A percentile compares a stretch with the other conserved stretches of the same genome.
phyloP scores from a whole-genome alignment of 1,140 invertebrate genomes.

The Thaumatotibia leucotreta region DNA sequence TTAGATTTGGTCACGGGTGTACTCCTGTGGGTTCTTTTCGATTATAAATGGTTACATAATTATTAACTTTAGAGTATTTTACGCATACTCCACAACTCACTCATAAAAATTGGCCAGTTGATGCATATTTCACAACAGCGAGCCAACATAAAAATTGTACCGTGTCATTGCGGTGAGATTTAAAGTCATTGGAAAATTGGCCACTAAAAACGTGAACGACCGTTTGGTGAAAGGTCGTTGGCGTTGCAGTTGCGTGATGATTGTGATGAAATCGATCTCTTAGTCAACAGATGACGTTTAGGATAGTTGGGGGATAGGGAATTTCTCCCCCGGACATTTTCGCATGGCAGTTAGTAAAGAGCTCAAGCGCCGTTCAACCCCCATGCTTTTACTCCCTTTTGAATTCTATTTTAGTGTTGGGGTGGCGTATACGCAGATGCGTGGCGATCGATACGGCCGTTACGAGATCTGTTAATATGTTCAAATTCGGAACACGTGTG shows the following conservation, averaged over 20 bases:
- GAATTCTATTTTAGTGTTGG: constrained; percentile 32
- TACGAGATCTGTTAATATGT: constrained; percentile 59
- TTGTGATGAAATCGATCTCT: constrained; percentile 26
- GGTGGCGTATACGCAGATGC: constrained; percentile 50
- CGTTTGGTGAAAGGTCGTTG: background rate
- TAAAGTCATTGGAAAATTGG: background rate
- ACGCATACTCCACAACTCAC: too few species aligned
- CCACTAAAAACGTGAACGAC: background rate
- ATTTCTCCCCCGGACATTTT: constrained; percentile 34
- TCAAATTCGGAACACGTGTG: constrained; percentile 62
- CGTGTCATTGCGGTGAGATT: background rate
- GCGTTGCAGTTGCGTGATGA: background rate
- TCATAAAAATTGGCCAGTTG: too few species aligned
- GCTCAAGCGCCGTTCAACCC: constrained; percentile 18
- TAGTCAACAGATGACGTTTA: constrained; percentile 32
- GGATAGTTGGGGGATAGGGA: background rate
- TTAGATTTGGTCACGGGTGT: background rate
- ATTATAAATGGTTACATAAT: too few species aligned
- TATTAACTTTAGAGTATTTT: too few species aligned
- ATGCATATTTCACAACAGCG: background rate
- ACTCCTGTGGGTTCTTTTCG: too few species aligned
- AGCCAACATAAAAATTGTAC: background rate
- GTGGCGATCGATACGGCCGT: constrained; percentile 43
- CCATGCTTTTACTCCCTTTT: background rate
- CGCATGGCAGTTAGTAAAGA: constrained; percentile 39